These are phyloP conservation scores for Thumatha senex DNA, from an alignment of 2,888 invertebrate genomes.

Conservation along the genomic window DNA sequence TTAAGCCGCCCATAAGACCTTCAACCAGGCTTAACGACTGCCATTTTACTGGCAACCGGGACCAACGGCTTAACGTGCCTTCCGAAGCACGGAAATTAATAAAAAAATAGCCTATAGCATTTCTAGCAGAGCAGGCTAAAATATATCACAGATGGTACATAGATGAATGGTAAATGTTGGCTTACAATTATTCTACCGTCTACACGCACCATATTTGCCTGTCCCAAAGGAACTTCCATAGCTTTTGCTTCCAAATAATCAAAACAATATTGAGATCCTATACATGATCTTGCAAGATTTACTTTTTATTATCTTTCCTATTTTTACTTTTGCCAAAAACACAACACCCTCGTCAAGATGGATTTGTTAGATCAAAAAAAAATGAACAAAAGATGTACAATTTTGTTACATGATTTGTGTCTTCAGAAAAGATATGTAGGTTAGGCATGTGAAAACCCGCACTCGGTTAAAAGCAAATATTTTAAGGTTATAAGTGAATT, in stretches of 20 bases:
- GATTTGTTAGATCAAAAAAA: not conserved
- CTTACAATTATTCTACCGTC: conserved; percentile 21
- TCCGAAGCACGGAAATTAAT: too few relatives aligned
- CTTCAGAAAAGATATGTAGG: too few relatives aligned
- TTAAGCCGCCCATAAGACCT: too few relatives aligned
- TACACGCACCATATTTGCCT: conserved; percentile 35
- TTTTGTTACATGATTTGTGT: not conserved
- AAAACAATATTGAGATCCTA: conserved; percentile 57
- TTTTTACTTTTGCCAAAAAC: conserved; percentile 67
- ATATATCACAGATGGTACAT: too few relatives aligned
- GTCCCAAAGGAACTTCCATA: conserved; percentile 25
- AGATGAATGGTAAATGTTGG: too few relatives aligned
- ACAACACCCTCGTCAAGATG: conserved; percentile 18
- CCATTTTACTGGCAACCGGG: too few relatives aligned
- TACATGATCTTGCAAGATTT: conserved; percentile 71
- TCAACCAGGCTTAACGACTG: too few relatives aligned
- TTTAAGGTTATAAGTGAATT: too few relatives aligned
- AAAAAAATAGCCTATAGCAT: too few relatives aligned
- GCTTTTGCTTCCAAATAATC: conserved; percentile 51
- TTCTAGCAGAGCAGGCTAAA: too few relatives aligned
- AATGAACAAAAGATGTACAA: not conserved
- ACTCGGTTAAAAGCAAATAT: too few relatives aligned
- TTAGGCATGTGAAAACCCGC: not conserved
- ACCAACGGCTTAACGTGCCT: too few relatives aligned
- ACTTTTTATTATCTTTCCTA: conserved; percentile 65